Percentiles rank a stretch among this genome's conserved stretches.
Conservation (phyloP, 1,140 invertebrate genomes). For the Andrena cerasifolii region DNA sequence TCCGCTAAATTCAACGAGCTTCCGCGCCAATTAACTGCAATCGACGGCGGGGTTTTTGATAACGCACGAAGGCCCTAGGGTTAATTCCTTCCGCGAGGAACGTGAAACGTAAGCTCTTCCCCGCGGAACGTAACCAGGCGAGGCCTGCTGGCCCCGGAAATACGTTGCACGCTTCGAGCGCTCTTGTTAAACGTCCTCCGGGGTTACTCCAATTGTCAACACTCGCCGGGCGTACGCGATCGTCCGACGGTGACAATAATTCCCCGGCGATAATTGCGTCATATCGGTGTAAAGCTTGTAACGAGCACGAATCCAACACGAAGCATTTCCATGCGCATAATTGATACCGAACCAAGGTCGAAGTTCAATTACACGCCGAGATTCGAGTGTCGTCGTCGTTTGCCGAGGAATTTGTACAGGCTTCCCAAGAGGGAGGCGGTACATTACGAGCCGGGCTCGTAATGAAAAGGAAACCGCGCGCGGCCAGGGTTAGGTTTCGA, state of each 20-base stretch:
- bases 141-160: too few species aligned
- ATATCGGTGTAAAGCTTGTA: background rate
- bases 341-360: background rate
- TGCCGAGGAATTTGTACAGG: background rate
- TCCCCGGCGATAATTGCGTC: background rate
- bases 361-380: background rate
- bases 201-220: background rate
- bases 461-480: background rate
- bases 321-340: background rate
- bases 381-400: background rate
- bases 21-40: slow-evolving; percentile 20
- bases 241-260: background rate
- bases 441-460: background rate
- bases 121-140: background rate
- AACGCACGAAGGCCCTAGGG: too few species aligned
- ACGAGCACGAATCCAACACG: background rate
- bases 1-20: background rate
- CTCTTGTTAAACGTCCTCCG: too few species aligned
- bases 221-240: background rate
- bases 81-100: slow-evolving; percentile 9
- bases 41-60: slow-evolving; percentile 5
- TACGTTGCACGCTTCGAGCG: too few species aligned
- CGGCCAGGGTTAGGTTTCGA: background rate
- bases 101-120: too few species aligned
- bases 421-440: background rate